phyloP scores from a whole-genome alignment of 2,113 vertebrate species.

The Puma concolor region DNA sequence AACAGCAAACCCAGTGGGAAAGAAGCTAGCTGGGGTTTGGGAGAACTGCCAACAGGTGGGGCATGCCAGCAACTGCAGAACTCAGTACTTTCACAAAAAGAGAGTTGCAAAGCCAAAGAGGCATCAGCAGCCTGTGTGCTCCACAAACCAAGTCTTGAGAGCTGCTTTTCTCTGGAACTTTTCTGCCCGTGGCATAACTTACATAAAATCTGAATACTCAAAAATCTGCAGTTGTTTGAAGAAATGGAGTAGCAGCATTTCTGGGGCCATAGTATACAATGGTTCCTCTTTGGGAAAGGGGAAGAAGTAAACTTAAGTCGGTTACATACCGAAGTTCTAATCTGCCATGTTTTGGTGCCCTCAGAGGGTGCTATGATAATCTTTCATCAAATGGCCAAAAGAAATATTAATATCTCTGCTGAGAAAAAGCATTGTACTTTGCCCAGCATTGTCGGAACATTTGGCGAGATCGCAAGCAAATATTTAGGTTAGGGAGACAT shows the following conservation, averaged over 20 bases:
- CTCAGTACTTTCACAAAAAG: neutral
- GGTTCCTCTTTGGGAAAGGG: neutral
- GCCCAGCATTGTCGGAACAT: slow-evolving; percentile 45
- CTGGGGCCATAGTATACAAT: neutral
- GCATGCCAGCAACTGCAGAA: neutral
- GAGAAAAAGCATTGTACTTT: slow-evolving; percentile 41
- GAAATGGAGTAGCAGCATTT: neutral
- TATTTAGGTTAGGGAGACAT: slow-evolving; percentile 72
- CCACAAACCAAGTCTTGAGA: rapidly evolving
- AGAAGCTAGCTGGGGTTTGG: neutral
- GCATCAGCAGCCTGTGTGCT: neutral
- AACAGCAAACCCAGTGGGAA: neutral
- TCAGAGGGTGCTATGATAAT: neutral
- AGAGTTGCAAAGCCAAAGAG: slow-evolving; percentile 49
- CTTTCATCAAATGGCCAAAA: slow-evolving; percentile 30
- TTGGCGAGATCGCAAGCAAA: slow-evolving; percentile 69
- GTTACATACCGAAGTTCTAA: neutral
- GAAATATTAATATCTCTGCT: slow-evolving; percentile 48
- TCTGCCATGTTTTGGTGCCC: rapidly evolving
- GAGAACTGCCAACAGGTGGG: neutral
- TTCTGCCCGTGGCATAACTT: neutral
- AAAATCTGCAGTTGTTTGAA: neutral
- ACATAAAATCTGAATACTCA: slow-evolving; percentile 4
- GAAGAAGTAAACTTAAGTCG: neutral
- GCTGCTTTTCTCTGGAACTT: neutral